Evolutionary conservation across 1,140 invertebrate genomes (phyloP), one percentile per base, ranked within the genome.

Genomic region (Tetramorium simillimum): DNA sequence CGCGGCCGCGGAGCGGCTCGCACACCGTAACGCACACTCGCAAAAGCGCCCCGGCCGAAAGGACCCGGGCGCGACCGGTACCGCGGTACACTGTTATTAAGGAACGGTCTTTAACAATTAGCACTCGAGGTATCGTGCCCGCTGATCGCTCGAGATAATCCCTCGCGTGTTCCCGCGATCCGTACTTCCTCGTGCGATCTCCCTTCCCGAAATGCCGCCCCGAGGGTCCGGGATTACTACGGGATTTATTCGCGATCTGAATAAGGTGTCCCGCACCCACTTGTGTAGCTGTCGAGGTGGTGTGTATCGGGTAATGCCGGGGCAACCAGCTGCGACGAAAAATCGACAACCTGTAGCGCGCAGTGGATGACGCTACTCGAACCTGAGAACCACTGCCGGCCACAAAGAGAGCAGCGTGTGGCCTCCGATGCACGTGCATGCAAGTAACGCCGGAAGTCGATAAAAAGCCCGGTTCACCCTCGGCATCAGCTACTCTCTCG

Each of bases 401-500:
- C 89, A 93, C 92, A 94, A 94, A 95, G 92, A 92, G 93, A 94
- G 90, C 92, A 93, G 90, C 87, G 63, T 69, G 90, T 92, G 91
- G 88, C 58, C 90, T 90, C 81, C 80, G 67, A 86, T 90, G 86
- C 94, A 95, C 94, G 94, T 95, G 94, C 93, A 94, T 94, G 92
- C 92, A 93, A 94, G 92, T 93, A 94, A 93, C 93, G 93, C 93
- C 95, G 95, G 95, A 95, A 95, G 95, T 95, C 94, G 94, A 95
- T 95, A 95, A 95, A 95, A 95, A 95, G 94, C 93, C 92, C 92
- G 88, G 92, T 95, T 95, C 94, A 94, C 95, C 94, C 95, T 95
- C 93, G 92, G 91, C 93, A 93, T 92, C 88, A 87, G 92, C 90
- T 90, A 65, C 65, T 75, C 72, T 89, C 87, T 91, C 91, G 72